Base-by-base conservation (phyloP, 1,140 invertebrate species). In the Diuraphis noxia region DNA sequence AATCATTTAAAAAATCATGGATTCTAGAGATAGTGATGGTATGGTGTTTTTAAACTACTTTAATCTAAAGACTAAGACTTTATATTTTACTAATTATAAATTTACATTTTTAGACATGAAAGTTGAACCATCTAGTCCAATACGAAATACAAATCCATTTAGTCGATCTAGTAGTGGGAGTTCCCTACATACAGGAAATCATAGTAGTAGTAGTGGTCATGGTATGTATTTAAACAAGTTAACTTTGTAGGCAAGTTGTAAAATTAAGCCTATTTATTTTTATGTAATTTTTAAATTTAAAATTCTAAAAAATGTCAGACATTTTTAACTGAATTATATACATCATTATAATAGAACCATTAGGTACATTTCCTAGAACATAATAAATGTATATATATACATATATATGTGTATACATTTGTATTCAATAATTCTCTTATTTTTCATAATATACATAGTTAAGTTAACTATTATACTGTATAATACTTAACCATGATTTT, bases 121-220 rank as follows among this genome's bases (percentile, higher is more conserved):
- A 93, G 91, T 95, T 89, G 96, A 96, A 93, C 95, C 95, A 82
- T 95, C 95, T 10, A 96, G 96, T 94, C 96, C 96, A 72, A 95
- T 95, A 23, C 95, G 96, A 81, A 94, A 93, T 88, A 94, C 94
- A 92, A 95, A 96, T 86, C 98, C 97, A 94, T 96, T 97, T 90
- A 95, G 97, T 63, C 97, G 97, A 93, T 97, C 96, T 92, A 97
- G 97, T 93, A 97, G 96, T 92, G 97, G 97, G 46, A 98, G 97
- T 89, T 95, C 97, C 77, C 96, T 97, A 93, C 97, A 97, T 94
- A 97, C 97, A 96, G 94, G 87, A 79, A 93, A 93, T 63, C 92
- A 92, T 89, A 93, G 92, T 79, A 93, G 92, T 92, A 93, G 93
- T 91, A 92, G 92, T 93, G 92, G 92, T 85, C 90, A 93, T 92